phyloP scores from a whole-genome alignment of 2,888 invertebrate species.

The Spicauda simplicius region DNA sequence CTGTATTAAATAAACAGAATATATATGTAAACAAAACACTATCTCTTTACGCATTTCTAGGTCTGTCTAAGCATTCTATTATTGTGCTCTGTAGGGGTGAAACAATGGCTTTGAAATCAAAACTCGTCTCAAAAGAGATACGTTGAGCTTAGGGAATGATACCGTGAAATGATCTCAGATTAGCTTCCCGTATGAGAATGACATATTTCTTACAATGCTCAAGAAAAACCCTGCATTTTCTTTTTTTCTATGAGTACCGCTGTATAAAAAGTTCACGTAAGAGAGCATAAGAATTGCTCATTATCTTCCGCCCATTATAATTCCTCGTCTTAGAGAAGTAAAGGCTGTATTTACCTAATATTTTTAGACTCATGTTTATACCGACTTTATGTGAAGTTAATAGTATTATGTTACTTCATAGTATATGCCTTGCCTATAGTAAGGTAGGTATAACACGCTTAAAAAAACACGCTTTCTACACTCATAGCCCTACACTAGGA shows the following conservation, averaged over 20 bases:
- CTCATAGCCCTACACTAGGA: no score
- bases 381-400: no score
- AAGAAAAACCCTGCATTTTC: slow-evolving; percentile 17
- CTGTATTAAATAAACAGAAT: no score
- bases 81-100: not conserved
- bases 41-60: no score
- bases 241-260: not conserved
- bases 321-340: no score
- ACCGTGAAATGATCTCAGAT: slow-evolving; percentile 34
- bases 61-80: not conserved
- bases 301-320: not conserved
- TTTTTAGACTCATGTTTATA: no score
- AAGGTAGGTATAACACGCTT: no score
- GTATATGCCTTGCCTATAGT: no score
- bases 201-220: slow-evolving; percentile 31
- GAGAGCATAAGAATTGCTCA: not conserved
- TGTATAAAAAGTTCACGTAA: not conserved
- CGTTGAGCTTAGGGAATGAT: slow-evolving; percentile 18
- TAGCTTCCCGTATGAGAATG: slow-evolving; percentile 35
- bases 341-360: no score
- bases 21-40: not conserved
- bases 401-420: no score
- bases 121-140: slow-evolving; percentile 15
- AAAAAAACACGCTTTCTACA: no score
- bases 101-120: slow-evolving; percentile 5